Base-by-base conservation (phyloP, 2,888 invertebrate species). In the Hydrotaea cyrtoneurina region DNA sequence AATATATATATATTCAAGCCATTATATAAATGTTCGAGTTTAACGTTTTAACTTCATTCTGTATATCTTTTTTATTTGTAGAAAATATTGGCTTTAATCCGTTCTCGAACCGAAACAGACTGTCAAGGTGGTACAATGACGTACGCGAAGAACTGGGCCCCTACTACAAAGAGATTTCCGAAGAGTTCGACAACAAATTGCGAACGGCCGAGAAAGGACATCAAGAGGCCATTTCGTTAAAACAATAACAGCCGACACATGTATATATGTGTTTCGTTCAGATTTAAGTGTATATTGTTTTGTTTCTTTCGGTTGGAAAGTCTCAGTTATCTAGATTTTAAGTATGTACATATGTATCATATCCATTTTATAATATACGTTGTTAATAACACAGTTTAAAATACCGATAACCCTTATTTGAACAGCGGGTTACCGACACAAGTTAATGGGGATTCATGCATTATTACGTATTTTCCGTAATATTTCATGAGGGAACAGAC, bases 51-150 rank as follows among this genome's bases (percentile, higher is more conserved):
- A 4, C 3, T 31, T 2, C 2, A 4, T 31, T 31, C 31, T 7
- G 31, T 31, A n/a, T n/a, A n/a, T n/a, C n/a, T n/a, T 69, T 79
- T 55, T 43, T 43, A 53, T 71, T 43, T 17, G 3, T 64, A 96
- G 96, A 94, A 90, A 93, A 95, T 91, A 94, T 94, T 55, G 96
- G 95, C 4, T 96, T 93, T 88, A 94, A 96, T 88, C 94, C 95
- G 0, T 93, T 92, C 46, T 92, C 93, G 36, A 94, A 94, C 62
- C 94, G 94, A 86, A 93, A 94, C 0, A 94, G 93, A 87, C 92
- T 96, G 7, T 92, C 93, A 0, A 91, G 92, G 1, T 96, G 96
- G 96, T 93, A 95, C 91, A 93, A 94, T 31, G 93, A 94, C 83
- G 96, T 96, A 0, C 93, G 93, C 53, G 90, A 93, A 1, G 93